A percentile compares a stretch with the other conserved stretches of the same genome.
Evolutionary conservation across 2,888 invertebrate genomes (phyloP).

Genomic region (Lithophane socia): DNA sequence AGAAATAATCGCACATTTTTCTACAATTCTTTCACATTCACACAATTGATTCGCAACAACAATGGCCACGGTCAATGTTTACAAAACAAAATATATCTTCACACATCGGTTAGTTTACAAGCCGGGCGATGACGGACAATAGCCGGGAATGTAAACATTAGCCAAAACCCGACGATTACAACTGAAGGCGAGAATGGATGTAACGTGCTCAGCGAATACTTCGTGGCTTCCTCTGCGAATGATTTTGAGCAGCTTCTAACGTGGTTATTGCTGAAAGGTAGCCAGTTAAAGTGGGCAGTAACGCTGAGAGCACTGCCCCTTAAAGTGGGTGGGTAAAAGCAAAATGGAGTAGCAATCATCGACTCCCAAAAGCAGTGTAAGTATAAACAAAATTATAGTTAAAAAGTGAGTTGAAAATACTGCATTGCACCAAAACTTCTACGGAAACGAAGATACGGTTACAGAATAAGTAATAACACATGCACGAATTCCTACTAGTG

Average conservation of each 20-base stretch:
- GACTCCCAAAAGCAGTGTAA: neutral
- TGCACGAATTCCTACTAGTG: neutral
- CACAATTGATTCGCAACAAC: conserved; percentile 47
- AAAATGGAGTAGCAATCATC: conserved; percentile 5
- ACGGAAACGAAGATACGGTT: no score
- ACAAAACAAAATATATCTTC: conserved; percentile 65
- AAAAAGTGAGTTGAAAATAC: neutral
- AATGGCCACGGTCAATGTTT: conserved; percentile 52
- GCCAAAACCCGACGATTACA: conserved; percentile 49
- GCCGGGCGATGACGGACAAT: conserved; percentile 70
- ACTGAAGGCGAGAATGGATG: conserved; percentile 59
- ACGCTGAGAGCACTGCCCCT: conserved; percentile 28
- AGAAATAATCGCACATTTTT: neutral
- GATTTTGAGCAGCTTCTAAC: conserved; percentile 51
- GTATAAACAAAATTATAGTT: neutral
- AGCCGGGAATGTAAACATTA: conserved; percentile 69
- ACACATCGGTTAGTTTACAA: conserved; percentile 58
- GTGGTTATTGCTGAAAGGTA: conserved; percentile 31
- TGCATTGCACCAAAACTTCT: no score
- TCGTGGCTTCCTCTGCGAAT: conserved; percentile 53
- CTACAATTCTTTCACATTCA: conserved; percentile 1
- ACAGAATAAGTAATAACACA: neutral
- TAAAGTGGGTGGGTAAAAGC: conserved; percentile 2
- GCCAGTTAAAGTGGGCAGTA: conserved; percentile 26
- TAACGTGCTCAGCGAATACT: conserved; percentile 55